phyloP scores from a whole-genome alignment of 1,140 invertebrate genomes.

The Hyles vespertilio region DNA sequence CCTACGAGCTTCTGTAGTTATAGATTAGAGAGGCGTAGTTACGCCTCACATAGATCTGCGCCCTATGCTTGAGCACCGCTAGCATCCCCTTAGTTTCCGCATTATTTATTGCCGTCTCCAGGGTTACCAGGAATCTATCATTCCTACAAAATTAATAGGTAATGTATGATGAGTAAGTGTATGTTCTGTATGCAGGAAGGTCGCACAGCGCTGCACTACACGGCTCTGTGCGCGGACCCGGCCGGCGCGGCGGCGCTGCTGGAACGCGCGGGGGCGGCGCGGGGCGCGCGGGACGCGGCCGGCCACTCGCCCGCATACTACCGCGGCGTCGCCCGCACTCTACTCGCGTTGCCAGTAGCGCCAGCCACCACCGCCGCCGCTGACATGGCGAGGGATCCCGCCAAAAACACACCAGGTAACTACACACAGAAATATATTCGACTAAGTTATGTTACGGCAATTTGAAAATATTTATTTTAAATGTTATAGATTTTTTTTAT shows the following conservation, averaged over 20 bases:
- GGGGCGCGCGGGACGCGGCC: constrained; percentile 79
- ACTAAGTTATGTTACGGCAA: neutral
- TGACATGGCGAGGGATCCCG: constrained; percentile 43
- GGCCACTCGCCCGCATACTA: constrained; percentile 85
- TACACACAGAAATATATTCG: neutral
- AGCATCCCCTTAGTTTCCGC: too few species aligned
- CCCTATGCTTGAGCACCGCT: too few species aligned
- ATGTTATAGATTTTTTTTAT: too few species aligned
- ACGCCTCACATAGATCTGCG: too few species aligned
- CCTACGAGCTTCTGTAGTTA: too few species aligned
- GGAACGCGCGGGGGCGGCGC: constrained; percentile 81
- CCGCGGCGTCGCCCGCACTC: constrained; percentile 76
- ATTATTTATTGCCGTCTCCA: too few species aligned
- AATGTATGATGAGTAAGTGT: neutral
- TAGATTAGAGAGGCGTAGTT: too few species aligned
- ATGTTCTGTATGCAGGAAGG: constrained; percentile 60
- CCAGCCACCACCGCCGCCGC: constrained; percentile 20
- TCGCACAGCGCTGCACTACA: constrained; percentile 89
- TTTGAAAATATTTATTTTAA: too few species aligned
- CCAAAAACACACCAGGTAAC: constrained; percentile 45
- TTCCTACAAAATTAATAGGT: too few species aligned
- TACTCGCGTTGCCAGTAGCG: constrained; percentile 77
- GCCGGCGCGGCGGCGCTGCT: constrained; percentile 80
- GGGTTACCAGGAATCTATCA: too few species aligned
- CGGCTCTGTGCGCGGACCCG: constrained; percentile 80